Evolutionary conservation across 2,888 invertebrate species (phyloP).

Genomic region (Leptothorax acervorum): DNA sequence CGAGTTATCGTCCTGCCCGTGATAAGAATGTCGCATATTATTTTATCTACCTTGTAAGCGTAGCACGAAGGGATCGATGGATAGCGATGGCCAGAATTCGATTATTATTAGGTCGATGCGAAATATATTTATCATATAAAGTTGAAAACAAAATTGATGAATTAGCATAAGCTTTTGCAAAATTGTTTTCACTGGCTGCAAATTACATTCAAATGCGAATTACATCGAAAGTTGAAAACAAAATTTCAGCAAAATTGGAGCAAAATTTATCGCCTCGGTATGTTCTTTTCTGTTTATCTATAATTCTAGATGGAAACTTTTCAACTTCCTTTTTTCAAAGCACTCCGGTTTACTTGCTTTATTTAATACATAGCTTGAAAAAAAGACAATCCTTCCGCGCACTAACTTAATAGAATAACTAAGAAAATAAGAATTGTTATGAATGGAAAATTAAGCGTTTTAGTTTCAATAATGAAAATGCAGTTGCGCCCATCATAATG

Average conservation of each 20-base stretch:
- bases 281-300: neutral
- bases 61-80: neutral
- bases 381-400: neutral
- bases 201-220: too few relatives aligned
- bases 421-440: neutral
- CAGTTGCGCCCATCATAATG: neutral
- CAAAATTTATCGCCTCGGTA: neutral
- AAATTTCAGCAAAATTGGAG: neutral
- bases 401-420: neutral
- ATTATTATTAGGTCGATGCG: neutral
- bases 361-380: neutral
- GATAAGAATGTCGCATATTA: neutral
- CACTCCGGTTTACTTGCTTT: neutral
- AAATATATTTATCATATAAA: neutral
- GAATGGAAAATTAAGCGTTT: neutral
- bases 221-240: neutral
- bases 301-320: neutral
- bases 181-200: too few relatives aligned
- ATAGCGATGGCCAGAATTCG: too few relatives aligned
- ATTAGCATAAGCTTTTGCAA: too few relatives aligned
- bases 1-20: neutral
- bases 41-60: neutral
- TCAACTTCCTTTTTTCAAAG: neutral
- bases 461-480: conserved; percentile 1
- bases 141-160: neutral